A percentile compares a stretch with the other conserved stretches of the same genome.
Evolutionary conservation across 2,888 invertebrate species (phyloP).

Genomic region (Apodemia hepburni): DNA sequence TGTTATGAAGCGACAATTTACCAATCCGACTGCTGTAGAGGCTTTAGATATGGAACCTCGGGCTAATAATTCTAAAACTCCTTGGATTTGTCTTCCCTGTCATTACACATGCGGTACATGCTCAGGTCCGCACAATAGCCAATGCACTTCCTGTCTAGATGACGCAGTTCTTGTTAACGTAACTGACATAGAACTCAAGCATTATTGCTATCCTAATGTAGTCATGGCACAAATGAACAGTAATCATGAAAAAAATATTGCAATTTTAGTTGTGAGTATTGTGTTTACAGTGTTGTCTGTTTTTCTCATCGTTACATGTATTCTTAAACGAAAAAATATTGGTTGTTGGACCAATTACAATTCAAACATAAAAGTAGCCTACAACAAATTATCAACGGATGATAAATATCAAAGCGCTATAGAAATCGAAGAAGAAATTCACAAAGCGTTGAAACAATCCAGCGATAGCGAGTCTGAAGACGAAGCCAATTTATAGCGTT

Average conservation of each 20-base stretch:
- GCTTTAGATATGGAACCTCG: slow-evolving; percentile 57
- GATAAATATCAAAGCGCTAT: slow-evolving; percentile 60
- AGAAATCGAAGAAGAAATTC: slow-evolving; percentile 67
- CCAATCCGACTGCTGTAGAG: slow-evolving; percentile 46
- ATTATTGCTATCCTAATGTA: slow-evolving; percentile 73
- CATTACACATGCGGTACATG: slow-evolving; percentile 89
- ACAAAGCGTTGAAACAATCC: slow-evolving; percentile 55
- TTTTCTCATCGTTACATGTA: slow-evolving; percentile 47
- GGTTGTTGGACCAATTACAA: slow-evolving; percentile 40
- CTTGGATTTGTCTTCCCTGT: slow-evolving; percentile 81
- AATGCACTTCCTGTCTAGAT: slow-evolving; percentile 84
- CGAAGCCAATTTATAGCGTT: slow-evolving; percentile 62
- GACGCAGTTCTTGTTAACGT: slow-evolving; percentile 80
- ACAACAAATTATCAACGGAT: slow-evolving; percentile 63
- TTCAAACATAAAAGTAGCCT: slow-evolving; percentile 54
- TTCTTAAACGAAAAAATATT: slow-evolving; percentile 44
- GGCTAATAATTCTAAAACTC: slow-evolving; percentile 44
- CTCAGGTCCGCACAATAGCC: slow-evolving; percentile 83
- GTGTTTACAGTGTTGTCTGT: slow-evolving; percentile 48
- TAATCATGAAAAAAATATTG: slow-evolving; percentile 61
- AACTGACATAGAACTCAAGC: slow-evolving; percentile 58
- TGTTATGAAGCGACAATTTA: slow-evolving; percentile 52
- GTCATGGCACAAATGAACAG: slow-evolving; percentile 62
- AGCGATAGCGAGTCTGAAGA: slow-evolving; percentile 69
- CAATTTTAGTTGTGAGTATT: slow-evolving; percentile 56